Percentiles rank a stretch among this genome's conserved stretches.
Conservation (phyloP, 2,888 invertebrate genomes). For the Pristionchus mayeri region DNA sequence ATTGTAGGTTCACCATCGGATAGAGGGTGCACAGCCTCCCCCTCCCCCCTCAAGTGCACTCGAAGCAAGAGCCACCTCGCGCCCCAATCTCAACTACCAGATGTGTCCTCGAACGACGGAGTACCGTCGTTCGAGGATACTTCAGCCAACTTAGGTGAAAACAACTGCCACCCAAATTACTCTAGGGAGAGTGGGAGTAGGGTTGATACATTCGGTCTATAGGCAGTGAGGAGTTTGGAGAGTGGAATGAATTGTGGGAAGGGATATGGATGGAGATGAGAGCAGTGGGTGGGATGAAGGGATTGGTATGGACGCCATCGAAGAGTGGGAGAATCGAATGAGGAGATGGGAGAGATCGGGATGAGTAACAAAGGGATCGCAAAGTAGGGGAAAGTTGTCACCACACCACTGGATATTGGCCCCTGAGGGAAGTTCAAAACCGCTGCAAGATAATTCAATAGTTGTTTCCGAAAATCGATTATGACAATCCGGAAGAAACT, state of each 20-base stretch:
- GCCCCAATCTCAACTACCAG: neutral
- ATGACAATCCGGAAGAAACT: no score
- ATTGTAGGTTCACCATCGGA: slow-evolving; percentile 10
- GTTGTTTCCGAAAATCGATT: no score
- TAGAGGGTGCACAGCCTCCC: neutral
- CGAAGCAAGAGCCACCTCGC: no score
- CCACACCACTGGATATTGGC: no score
- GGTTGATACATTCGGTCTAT: slow-evolving; percentile 1
- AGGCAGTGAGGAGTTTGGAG: neutral
- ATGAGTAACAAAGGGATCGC: no score
- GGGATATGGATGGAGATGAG: neutral
- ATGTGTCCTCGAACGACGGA: no score
- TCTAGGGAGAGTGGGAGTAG: slow-evolving; percentile 32
- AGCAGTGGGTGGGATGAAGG: neutral
- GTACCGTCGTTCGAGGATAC: slow-evolving; percentile 1
- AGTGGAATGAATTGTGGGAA: neutral
- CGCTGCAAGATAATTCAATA: no score
- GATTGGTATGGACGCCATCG: neutral
- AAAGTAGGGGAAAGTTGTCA: no score
- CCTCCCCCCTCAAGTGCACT: neutral
- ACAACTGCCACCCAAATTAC: slow-evolving; percentile 6
- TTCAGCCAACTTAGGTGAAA: neutral
- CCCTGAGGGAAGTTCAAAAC: no score
- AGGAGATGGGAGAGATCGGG: neutral
- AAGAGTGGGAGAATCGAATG: neutral